Evolutionary conservation across 2,888 invertebrate genomes (phyloP), one percentile per base, ranked within the genome.

Genomic region (Drosophila subquinaria): DNA sequence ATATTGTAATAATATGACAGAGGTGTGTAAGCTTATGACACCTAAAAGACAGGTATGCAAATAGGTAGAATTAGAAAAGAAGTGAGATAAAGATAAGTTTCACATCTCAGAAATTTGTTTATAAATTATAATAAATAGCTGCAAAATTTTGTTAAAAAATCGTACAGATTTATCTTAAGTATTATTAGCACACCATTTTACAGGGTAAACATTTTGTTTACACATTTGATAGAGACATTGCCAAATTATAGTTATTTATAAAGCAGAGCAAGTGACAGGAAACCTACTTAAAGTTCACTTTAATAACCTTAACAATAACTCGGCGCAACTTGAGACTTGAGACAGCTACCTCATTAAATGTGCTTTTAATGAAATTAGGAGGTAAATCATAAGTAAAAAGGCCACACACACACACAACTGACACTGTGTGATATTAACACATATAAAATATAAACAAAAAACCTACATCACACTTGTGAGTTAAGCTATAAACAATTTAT

Each of bases 331-430:
- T n/a, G 5, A n/a, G 43, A 3, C n/a, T 48, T 23, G 23, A 63
- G 52, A 57, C 33, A 40, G 42, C 38, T 5, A 55, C 30, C 40
- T 8, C 62, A 79, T 70, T 52, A 86, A 80, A 73, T 72, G 51
- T 45, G 57, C 38, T 64, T 84, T 79, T 71, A 69, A 84, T 78
- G 75, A 59, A 73, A 85, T 71, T 67, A 65, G 67, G 69, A 57
- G 50, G 51, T 67, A 82, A 78, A 66, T 84, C 73, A 73, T 79
- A 88, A 88, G 69, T 79, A 71, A 86, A 82, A 88, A 90, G 83
- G 81, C 77, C 89, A 80, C 71, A 62, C 50, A 59, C 23, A 53
- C 64, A 59, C 27, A 53, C 64, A 69, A n/a, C 59, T 43, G 36
- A 47, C 43, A 38, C 62, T 75, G 45, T 48, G 20, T 9, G 38